Evolutionary conservation across 2,888 invertebrate species (phyloP).

Genomic region (Axea sp.): DNA sequence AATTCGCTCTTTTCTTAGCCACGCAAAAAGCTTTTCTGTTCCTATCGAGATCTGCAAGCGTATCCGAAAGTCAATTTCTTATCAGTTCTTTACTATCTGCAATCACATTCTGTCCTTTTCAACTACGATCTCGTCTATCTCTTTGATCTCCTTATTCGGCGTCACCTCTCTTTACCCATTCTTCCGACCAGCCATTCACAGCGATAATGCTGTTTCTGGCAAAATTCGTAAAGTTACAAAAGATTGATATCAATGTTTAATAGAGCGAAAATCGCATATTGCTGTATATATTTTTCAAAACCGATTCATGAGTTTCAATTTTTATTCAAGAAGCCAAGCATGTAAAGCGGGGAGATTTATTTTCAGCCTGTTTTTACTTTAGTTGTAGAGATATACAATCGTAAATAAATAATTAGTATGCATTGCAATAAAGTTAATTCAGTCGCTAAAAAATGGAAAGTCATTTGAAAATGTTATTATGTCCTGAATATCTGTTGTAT

Average conservation of each 20-base stretch:
- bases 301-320: too few relatives aligned
- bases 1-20: conserved; percentile 55
- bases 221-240: conserved; percentile 41
- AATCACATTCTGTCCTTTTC: conserved; percentile 56
- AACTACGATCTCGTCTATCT: conserved; percentile 43
- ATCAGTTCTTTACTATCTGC: conserved; percentile 48
- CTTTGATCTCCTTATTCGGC: conserved; percentile 56
- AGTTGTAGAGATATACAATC: too few relatives aligned
- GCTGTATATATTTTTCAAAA: conserved; percentile 38
- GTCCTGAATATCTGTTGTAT: too few relatives aligned
- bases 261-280: conserved; percentile 34
- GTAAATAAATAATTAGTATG: too few relatives aligned
- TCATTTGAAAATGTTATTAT: too few relatives aligned
- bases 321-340: too few relatives aligned
- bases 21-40: conserved; percentile 32
- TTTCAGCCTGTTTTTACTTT: too few relatives aligned
- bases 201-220: conserved; percentile 51
- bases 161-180: conserved; percentile 49
- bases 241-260: conserved; percentile 48
- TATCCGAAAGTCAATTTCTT: conserved; percentile 59
- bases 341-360: too few relatives aligned
- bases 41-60: conserved; percentile 20
- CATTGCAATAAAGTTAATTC: too few relatives aligned
- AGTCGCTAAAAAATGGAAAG: too few relatives aligned
- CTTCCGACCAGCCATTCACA: conserved; percentile 36